These are phyloP conservation scores for Dendrolimus pini DNA, from an alignment of 2,888 invertebrate species.

Conservation along the genomic window DNA sequence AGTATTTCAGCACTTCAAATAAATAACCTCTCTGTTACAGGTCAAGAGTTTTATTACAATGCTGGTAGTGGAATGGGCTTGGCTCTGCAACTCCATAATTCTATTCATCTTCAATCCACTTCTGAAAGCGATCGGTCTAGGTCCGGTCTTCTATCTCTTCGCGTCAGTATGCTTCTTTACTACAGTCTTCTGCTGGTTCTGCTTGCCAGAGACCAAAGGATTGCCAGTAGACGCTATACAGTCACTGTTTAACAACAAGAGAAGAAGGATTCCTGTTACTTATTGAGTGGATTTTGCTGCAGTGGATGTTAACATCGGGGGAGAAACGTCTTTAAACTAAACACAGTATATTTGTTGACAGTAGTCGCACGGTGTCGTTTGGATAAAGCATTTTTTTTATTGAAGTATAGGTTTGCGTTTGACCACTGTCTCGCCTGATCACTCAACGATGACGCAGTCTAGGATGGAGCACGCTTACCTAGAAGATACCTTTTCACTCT, in stretches of 20 bases:
- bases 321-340: no score
- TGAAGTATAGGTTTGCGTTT: no score
- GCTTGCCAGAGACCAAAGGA: slow-evolving; percentile 45
- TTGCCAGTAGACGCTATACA: slow-evolving; percentile 42
- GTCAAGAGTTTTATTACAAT: slow-evolving; percentile 38
- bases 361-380: no score
- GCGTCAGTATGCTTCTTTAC: slow-evolving; percentile 27
- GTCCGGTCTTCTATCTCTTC: slow-evolving; percentile 44
- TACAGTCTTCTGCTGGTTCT: slow-evolving; percentile 25
- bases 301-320: no score
- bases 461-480: no score
- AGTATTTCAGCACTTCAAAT: no score
- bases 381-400: no score
- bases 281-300: not conserved
- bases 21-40: slow-evolving; percentile 23
- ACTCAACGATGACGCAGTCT: no score
- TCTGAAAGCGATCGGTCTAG: slow-evolving; percentile 29
- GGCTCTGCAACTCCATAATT: slow-evolving; percentile 37
- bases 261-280: not conserved
- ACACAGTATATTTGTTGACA: no score
- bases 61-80: slow-evolving; percentile 40
- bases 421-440: no score
- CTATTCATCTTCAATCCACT: slow-evolving; percentile 42
- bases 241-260: slow-evolving; percentile 20
- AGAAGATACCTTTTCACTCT: no score